Evolutionary conservation across 2,888 invertebrate genomes (phyloP), one percentile per base, ranked within the genome.

Genomic region (Oasisia sp.): DNA sequence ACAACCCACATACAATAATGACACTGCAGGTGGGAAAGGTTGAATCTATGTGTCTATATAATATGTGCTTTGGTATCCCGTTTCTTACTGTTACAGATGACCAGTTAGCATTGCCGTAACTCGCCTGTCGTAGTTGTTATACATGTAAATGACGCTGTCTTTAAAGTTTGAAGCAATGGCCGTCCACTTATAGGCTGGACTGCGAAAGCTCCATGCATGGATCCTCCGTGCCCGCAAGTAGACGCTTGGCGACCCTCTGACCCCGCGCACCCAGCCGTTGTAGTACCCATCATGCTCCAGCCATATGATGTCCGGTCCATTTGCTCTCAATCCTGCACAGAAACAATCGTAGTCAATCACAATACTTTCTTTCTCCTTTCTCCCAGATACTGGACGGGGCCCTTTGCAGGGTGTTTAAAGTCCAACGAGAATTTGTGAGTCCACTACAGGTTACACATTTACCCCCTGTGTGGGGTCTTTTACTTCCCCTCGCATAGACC

Each of bases 261-360:
- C 92, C 4, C 93, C 93, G 32, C 92, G 56, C 32, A 94, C 92
- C 50, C 93, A 93, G 50, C 93, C 92, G 2, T 93, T 94, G 32
- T 90, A 74, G 19, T 50, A 91, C 19, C 91, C 92, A 89, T 94
- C 94, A 58, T 92, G 92, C 90, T 94, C 94, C 92, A 93, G 32
- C 94, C 94, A 94, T 32, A 94, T 93, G 14, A 94, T 90, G 44
- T 94, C 93, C 14, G 94, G 93, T 4, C 94, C 94, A 32, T 92
- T 93, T n/a, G 93, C 92, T 19, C 91, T 44, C 14, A 92, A 92
- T 50, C 45, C 93, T 92, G 90, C 32, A 91, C n/a, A 74, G 74
- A 74, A 74, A 74, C 74, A 74, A 9, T 50, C 1, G 50, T 27
- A 56, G 56, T 56, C 56, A 56, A 56, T 3, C 14, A 56, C 4